Evolutionary conservation across 2,888 invertebrate genomes (phyloP).

Genomic region (Parnassius orleans): DNA sequence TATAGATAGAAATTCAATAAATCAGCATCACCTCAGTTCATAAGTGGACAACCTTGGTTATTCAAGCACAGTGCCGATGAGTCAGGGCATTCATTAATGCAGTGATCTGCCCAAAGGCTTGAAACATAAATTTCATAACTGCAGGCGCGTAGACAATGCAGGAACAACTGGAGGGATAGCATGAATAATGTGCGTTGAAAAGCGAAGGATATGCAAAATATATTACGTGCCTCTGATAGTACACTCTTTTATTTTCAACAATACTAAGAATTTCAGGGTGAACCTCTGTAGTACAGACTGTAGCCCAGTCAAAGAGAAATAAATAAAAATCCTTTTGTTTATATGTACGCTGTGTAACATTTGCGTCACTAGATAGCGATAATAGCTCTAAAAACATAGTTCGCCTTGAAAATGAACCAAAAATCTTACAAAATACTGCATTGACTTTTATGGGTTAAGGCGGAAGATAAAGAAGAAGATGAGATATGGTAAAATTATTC

Average conservation of each 20-base stretch:
- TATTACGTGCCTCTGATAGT: conserved; percentile 7
- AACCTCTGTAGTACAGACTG: conserved; percentile 5
- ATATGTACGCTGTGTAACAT: conserved; percentile 37
- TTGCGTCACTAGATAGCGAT: conserved; percentile 25
- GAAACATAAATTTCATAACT: conserved; percentile 75
- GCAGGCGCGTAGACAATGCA: conserved; percentile 73
- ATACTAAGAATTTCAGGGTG: conserved; percentile 1
- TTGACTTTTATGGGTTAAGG: no score
- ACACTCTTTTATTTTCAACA: conserved; percentile 10
- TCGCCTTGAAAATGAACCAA: background rate
- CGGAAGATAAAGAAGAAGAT: no score
- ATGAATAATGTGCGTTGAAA: conserved; percentile 73
- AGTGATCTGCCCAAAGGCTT: conserved; percentile 68
- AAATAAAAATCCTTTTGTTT: conserved; percentile 42
- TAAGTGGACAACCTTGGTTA: conserved; percentile 69
- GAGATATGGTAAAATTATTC: no score
- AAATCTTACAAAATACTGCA: no score
- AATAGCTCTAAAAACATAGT: conserved; percentile 27
- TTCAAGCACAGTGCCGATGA: conserved; percentile 49
- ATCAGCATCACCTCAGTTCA: conserved; percentile 66
- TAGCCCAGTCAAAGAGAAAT: conserved; percentile 32
- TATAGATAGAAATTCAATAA: conserved; percentile 64
- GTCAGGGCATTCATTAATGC: conserved; percentile 59
- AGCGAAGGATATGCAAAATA: conserved; percentile 34
- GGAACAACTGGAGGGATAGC: conserved; percentile 62